Conservation (phyloP, 2,888 invertebrate species). For the Eudasyphora cyanicolor region DNA sequence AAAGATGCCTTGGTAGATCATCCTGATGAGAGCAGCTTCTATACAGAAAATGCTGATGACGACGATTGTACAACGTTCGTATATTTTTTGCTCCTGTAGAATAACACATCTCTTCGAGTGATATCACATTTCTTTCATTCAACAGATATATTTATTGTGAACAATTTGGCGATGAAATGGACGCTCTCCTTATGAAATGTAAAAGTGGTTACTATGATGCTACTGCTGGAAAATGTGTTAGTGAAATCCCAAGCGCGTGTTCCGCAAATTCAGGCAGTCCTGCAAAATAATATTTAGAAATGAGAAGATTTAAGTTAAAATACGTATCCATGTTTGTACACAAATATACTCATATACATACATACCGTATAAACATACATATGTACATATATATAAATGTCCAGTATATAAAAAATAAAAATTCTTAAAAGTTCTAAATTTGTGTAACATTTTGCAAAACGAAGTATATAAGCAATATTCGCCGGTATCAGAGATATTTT, state of each 20-base stretch:
- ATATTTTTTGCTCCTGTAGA: neutral
- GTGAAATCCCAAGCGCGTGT: neutral
- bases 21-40: neutral
- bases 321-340: too few relatives aligned
- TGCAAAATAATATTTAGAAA: too few relatives aligned
- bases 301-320: too few relatives aligned
- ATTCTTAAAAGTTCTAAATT: too few relatives aligned
- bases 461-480: too few relatives aligned
- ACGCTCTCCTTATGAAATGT: neutral
- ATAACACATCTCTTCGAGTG: neutral
- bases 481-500: too few relatives aligned
- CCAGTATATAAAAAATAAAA: too few relatives aligned
- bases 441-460: too few relatives aligned
- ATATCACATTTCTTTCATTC: neutral
- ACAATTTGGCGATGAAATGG: neutral
- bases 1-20: neutral
- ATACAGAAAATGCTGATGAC: neutral
- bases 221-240: neutral
- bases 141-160: constrained; percentile 15
- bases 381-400: too few relatives aligned
- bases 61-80: neutral
- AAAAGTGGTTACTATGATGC: neutral
- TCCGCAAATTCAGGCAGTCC: neutral
- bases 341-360: too few relatives aligned
- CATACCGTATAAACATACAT: too few relatives aligned